Percentiles rank a stretch among this genome's conserved stretches.
phyloP scores from a whole-genome alignment of 2,888 invertebrate genomes.

The Alloplasta piceator region DNA sequence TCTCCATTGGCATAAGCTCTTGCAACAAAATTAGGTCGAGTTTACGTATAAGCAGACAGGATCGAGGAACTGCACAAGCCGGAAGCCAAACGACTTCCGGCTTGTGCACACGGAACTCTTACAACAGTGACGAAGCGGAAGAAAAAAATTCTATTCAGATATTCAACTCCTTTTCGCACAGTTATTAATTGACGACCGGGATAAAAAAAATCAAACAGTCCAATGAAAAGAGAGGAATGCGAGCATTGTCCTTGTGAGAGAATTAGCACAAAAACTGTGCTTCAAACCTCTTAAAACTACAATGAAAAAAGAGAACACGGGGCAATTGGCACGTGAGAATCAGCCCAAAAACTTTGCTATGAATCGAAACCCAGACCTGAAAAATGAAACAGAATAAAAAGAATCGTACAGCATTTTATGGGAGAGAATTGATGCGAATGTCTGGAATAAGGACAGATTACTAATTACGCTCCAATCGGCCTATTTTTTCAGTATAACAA shows the following conservation, averaged over 20 bases:
- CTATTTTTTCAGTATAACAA: too few species aligned
- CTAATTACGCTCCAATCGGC: too few species aligned
- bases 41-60: conserved; percentile 16
- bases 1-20: conserved; percentile 1
- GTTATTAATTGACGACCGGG: conserved; percentile 1
- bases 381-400: too few species aligned
- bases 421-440: too few species aligned
- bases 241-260: too few species aligned
- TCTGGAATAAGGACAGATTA: too few species aligned
- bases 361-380: too few species aligned
- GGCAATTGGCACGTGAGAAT: background rate
- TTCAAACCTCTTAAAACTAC: too few species aligned
- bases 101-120: conserved; percentile 9
- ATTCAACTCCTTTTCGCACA: conserved; percentile 8
- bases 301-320: background rate
- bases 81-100: conserved; percentile 57
- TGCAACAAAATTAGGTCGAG: conserved; percentile 45
- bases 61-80: conserved; percentile 40
- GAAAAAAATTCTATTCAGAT: conserved; percentile 18
- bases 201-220: background rate
- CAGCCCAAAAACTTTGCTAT: background rate
- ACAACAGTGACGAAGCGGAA: background rate
- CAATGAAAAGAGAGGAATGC: background rate
- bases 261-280: too few species aligned
- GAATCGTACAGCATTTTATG: too few species aligned